phyloP scores from a whole-genome alignment of 2,888 invertebrate species.

The Nephrocerus scutellatus region DNA sequence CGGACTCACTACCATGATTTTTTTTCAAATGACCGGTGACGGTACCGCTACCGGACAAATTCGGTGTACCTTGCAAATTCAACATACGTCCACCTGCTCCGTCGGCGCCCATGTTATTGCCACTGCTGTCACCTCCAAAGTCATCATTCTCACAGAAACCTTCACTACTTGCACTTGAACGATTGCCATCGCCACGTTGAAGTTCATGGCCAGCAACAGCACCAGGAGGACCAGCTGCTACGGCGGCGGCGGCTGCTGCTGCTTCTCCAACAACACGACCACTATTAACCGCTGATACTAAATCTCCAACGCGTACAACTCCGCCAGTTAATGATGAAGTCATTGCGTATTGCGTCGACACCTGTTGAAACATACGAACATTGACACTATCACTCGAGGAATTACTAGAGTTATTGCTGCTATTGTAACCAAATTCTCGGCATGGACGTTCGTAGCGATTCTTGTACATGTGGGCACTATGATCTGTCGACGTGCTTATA shows the following conservation, averaged over 20 bases:
- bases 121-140: conserved; percentile 64
- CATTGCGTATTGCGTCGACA: not conserved
- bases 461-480: conserved; percentile 48
- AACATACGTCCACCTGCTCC: conserved; percentile 35
- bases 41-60: conserved; percentile 1
- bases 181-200: conserved; percentile 60
- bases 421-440: conserved; percentile 42
- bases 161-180: conserved; percentile 91
- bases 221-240: not conserved
- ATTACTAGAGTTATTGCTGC: conserved; percentile 37
- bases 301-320: not conserved
- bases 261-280: conserved; percentile 4
- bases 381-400: conserved; percentile 41
- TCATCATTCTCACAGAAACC: conserved; percentile 94
- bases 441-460: conserved; percentile 45
- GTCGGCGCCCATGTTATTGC: conserved; percentile 48
- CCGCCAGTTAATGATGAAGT: conserved; percentile 20
- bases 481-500: conserved; percentile 47
- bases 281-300: conserved; percentile 11
- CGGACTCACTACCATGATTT: conserved; percentile 33
- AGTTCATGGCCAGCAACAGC: conserved; percentile 9
- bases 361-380: conserved; percentile 25
- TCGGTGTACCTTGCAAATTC: conserved; percentile 20
- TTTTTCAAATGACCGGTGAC: conserved; percentile 15
- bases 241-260: conserved; percentile 1